These are phyloP conservation scores for Molossus molossus DNA, from an alignment of 2,797 vertebrate species.

Conservation along the genomic window DNA sequence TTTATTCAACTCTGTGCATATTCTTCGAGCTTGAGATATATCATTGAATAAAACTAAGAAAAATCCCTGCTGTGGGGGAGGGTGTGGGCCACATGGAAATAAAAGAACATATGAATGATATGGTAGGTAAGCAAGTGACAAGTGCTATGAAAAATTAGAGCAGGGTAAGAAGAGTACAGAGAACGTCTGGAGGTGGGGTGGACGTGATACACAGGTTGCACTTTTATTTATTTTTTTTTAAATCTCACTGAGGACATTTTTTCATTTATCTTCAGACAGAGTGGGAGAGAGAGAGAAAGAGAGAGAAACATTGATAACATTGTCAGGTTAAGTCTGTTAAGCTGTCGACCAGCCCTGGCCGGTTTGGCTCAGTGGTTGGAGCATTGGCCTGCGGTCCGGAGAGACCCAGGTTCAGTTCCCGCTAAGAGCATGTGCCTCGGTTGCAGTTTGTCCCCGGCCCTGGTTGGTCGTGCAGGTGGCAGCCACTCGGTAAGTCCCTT, in stretches of 20 bases:
- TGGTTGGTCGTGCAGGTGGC: no score
- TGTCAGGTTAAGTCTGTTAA: neutral
- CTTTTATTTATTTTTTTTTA: neutral
- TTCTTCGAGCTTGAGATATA: neutral
- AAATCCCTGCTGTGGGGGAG: neutral
- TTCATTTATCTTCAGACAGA: no score
- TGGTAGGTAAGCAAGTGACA: neutral
- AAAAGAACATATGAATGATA: neutral
- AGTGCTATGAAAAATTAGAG: neutral
- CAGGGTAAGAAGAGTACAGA: neutral
- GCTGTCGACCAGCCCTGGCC: no score
- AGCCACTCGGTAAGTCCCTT: no score
- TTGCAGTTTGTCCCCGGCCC: no score
- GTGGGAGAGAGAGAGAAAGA: no score
- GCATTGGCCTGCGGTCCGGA: no score
- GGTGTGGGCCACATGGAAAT: neutral
- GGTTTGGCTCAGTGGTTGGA: no score
- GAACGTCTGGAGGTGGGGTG: rapidly evolving
- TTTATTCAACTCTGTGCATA: neutral
- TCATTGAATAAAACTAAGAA: slow-evolving; percentile 31
- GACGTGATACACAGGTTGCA: neutral
- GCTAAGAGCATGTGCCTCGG: no score
- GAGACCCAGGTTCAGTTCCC: no score
- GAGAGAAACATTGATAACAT: no score
- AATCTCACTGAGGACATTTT: no score